A percentile compares a stretch with the other conserved stretches of the same genome.
Conservation (phyloP, 2,797 vertebrate species). For the Cynodonichthys magdalenae region DNA sequence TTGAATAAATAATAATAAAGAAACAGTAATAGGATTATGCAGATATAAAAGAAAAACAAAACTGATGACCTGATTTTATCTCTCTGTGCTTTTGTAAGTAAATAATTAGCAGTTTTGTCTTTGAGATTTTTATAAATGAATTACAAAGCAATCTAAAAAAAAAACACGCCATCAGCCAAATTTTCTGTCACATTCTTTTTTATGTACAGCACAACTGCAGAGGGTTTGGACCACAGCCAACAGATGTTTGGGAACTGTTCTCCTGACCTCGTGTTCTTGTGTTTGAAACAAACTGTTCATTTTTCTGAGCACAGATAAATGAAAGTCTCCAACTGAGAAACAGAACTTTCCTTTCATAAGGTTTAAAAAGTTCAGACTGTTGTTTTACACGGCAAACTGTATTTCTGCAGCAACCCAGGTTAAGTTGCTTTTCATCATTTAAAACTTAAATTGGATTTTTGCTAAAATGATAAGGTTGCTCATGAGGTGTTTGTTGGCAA, state of each 20-base stretch:
- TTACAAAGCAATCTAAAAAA: neutral
- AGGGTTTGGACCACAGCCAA: constrained; percentile 30
- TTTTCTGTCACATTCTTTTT: too few species aligned
- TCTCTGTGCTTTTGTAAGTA: too few species aligned
- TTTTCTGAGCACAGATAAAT: constrained; percentile 23
- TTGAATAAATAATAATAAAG: neutral
- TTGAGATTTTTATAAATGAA: too few species aligned
- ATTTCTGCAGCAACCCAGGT: too few species aligned
- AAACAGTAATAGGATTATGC: neutral
- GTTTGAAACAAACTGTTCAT: constrained; percentile 8
- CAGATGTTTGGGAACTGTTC: constrained; percentile 9
- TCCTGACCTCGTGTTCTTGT: constrained; percentile 29
- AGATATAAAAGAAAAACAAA: neutral
- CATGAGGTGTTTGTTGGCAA: too few species aligned
- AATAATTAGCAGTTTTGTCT: too few species aligned
- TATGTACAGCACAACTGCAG: neutral
- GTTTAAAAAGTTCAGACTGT: neutral
- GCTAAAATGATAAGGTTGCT: too few species aligned
- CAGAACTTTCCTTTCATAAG: neutral
- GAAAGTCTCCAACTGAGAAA: neutral
- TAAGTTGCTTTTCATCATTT: too few species aligned
- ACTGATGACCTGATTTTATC: neutral
- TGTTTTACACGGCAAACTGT: neutral
- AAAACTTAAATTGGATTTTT: too few species aligned
- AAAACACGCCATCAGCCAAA: neutral